phyloP scores from a whole-genome alignment of 1,140 invertebrate species.

The Drosophila erecta region DNA sequence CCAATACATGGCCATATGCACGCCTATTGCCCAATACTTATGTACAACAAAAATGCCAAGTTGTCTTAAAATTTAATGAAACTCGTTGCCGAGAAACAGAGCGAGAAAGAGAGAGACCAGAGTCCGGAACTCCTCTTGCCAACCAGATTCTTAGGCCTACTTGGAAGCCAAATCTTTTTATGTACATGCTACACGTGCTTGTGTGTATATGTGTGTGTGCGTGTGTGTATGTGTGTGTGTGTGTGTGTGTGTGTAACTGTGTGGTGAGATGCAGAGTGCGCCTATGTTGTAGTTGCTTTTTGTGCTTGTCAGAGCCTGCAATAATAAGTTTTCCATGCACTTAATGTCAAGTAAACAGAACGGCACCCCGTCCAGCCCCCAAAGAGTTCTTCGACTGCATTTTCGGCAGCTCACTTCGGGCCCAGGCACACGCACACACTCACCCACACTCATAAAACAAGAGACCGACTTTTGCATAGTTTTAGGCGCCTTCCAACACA shows the following conservation, averaged over 20 bases:
- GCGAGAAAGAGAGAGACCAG: conserved; percentile 19
- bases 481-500: conserved; percentile 57
- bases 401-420: conserved; percentile 57
- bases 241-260: background rate
- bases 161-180: conserved; percentile 51
- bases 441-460: conserved; percentile 3
- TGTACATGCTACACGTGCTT: conserved; percentile 22
- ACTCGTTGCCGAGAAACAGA: conserved; percentile 42
- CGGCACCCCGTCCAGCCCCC: conserved; percentile 8
- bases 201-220: conserved; percentile 14
- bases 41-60: conserved; percentile 75
- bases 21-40: conserved; percentile 21
- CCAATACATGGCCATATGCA: conserved; percentile 61
- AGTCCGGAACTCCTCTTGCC: conserved; percentile 38
- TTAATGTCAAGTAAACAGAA: conserved; percentile 81
- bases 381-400: conserved; percentile 32
- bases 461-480: conserved; percentile 69
- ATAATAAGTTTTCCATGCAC: conserved; percentile 82
- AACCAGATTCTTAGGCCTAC: conserved; percentile 46
- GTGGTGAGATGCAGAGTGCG: conserved; percentile 10
- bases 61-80: conserved; percentile 82
- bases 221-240: conserved; percentile 18
- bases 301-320: conserved; percentile 75
- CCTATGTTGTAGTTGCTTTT: conserved; percentile 66
- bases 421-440: background rate